Evolutionary conservation across 2,888 invertebrate species (phyloP).

Genomic region (Emmelina monodactyla): DNA sequence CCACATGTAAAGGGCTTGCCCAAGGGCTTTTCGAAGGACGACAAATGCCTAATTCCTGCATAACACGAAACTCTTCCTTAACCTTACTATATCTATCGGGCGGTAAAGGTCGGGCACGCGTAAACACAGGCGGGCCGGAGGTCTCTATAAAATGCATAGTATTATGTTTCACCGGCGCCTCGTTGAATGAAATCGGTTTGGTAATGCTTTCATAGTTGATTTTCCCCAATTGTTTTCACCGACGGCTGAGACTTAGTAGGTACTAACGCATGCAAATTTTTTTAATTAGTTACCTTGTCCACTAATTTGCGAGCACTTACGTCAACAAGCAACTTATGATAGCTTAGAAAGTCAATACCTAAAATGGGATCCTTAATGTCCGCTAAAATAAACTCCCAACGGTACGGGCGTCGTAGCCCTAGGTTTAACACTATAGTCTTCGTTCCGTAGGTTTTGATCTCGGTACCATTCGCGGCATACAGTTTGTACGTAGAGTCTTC

Average conservation of each 20-base stretch:
- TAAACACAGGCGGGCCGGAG: not conserved
- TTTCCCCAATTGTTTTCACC: not conserved
- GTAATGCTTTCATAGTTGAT: not conserved
- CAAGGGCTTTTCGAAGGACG: constrained; percentile 9
- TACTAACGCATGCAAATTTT: constrained; percentile 2
- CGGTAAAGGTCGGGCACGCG: constrained; percentile 3
- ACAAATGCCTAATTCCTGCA: constrained; percentile 9
- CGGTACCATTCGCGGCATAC: constrained; percentile 8
- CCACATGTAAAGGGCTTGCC: constrained; percentile 6
- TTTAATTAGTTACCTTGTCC: constrained; percentile 10
- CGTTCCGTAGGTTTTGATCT: constrained; percentile 6
- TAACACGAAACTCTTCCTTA: constrained; percentile 3
- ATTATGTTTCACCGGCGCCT: constrained; percentile 1
- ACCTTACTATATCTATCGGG: constrained; percentile 3
- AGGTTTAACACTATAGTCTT: constrained; percentile 8
- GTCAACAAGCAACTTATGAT: constrained; percentile 11
- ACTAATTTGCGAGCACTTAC: constrained; percentile 8
- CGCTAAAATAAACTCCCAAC: constrained; percentile 8
- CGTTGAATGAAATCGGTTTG: not conserved
- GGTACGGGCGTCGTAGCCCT: constrained; percentile 6
- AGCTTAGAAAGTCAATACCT: constrained; percentile 12
- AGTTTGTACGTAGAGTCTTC: constrained; percentile 3
- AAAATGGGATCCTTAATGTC: constrained; percentile 10
- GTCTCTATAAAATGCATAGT: constrained; percentile 3
- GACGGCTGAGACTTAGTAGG: not conserved